Evolutionary conservation across 2,797 vertebrate species (phyloP).

Genomic region (Cyprinella venusta): DNA sequence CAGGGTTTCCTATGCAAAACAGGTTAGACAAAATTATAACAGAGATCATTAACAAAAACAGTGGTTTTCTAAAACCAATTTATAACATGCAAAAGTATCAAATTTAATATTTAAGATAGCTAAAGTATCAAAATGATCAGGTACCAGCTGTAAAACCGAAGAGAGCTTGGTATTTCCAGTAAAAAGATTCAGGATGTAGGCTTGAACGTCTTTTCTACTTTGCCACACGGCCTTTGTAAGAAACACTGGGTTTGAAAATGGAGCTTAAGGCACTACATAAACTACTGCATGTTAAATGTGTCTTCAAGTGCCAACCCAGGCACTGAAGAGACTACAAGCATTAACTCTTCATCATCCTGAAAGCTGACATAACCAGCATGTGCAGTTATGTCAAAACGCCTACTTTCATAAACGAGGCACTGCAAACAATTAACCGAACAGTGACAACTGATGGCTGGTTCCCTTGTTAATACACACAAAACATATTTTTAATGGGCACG

Average conservation of each 20-base stretch:
- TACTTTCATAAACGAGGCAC: constrained; percentile 39
- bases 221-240: constrained; percentile 22
- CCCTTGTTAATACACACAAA: constrained; percentile 44
- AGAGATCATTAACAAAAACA: background rate
- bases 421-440: constrained; percentile 39
- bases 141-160: background rate
- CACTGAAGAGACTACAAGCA: background rate
- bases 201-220: background rate
- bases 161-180: background rate
- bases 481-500: constrained; percentile 40
- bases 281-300: constrained; percentile 11
- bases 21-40: background rate
- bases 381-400: constrained; percentile 6
- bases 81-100: background rate
- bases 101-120: background rate
- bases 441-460: constrained; percentile 45
- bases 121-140: background rate
- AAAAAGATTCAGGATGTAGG: background rate
- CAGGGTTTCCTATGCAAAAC: background rate
- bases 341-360: constrained; percentile 7
- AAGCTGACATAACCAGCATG: constrained; percentile 29
- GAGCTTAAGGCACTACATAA: constrained; percentile 34
- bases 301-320: background rate
- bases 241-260: constrained; percentile 21
- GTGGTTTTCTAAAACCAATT: background rate